A percentile compares a stretch with the other conserved stretches of the same genome.
These are phyloP conservation scores for Microctonus hyperodae DNA, from an alignment of 2,888 invertebrate species.

Conservation along the genomic window DNA sequence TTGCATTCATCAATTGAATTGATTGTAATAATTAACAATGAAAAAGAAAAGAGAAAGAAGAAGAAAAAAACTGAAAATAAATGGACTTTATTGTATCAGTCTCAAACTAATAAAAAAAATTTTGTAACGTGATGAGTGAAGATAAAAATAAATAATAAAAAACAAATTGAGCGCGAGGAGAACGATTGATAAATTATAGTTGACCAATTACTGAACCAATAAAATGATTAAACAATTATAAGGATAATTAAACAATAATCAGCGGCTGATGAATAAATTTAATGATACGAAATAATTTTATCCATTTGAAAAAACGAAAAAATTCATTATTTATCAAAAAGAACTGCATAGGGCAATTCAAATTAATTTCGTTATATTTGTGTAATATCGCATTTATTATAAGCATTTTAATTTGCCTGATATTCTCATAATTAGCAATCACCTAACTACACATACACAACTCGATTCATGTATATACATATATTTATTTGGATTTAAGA, in stretches of 20 bases:
- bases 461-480: not conserved
- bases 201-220: slow-evolving; percentile 13
- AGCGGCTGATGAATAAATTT: not conserved
- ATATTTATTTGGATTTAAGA: not conserved
- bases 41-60: not conserved
- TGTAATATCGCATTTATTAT: slow-evolving; percentile 55
- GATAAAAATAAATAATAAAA: not conserved
- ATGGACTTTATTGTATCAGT: not conserved
- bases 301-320: slow-evolving; percentile 17
- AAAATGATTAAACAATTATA: slow-evolving; percentile 12
- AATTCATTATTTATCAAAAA: slow-evolving; percentile 12
- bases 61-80: not conserved
- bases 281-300: slow-evolving; percentile 20
- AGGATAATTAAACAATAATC: slow-evolving; percentile 21
- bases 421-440: slow-evolving; percentile 33
- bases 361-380: slow-evolving; percentile 48
- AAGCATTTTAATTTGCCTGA: slow-evolving; percentile 52
- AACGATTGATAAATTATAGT: slow-evolving; percentile 2
- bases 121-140: not conserved
- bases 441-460: not conserved
- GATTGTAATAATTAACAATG: not conserved
- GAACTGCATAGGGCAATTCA: not conserved
- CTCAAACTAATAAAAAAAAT: not conserved
- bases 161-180: not conserved
- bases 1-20: not conserved